A percentile compares a stretch with the other conserved stretches of the same genome.
phyloP scores from a whole-genome alignment of 2,888 invertebrate species.

The Dinocampus coccinellae region DNA sequence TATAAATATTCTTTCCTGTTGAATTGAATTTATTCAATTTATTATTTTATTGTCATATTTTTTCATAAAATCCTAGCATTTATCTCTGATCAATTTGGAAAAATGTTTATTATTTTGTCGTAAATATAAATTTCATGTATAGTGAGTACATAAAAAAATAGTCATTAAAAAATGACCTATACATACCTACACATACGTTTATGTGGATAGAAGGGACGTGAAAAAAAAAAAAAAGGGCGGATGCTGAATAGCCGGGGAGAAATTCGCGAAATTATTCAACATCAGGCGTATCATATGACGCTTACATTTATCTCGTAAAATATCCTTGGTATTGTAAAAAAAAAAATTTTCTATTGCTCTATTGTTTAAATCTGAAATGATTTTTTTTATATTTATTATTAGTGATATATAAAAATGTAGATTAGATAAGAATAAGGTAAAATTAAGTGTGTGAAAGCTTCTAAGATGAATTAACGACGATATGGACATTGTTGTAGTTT shows the following conservation, averaged over 20 bases:
- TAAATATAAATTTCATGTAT: too few species aligned
- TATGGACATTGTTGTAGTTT: neutral
- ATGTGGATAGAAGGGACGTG: conserved; percentile 18
- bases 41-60: too few species aligned
- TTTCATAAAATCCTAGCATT: too few species aligned
- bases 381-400: neutral
- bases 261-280: conserved; percentile 34
- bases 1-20: too few species aligned
- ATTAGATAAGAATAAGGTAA: neutral
- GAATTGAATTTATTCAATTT: too few species aligned
- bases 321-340: neutral
- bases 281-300: conserved; percentile 20
- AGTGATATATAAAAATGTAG: neutral
- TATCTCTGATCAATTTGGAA: too few species aligned
- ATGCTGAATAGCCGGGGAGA: conserved; percentile 27
- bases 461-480: neutral
- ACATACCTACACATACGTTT: neutral
- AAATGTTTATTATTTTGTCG: too few species aligned
- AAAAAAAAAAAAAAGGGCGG: conserved; percentile 43
- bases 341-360: too few species aligned
- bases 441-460: neutral
- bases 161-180: neutral
- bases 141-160: too few species aligned
- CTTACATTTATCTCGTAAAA: conserved; percentile 16
- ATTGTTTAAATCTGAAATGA: too few species aligned